phyloP scores from a whole-genome alignment of 2,888 invertebrate species.

The Ligdia adustata region DNA sequence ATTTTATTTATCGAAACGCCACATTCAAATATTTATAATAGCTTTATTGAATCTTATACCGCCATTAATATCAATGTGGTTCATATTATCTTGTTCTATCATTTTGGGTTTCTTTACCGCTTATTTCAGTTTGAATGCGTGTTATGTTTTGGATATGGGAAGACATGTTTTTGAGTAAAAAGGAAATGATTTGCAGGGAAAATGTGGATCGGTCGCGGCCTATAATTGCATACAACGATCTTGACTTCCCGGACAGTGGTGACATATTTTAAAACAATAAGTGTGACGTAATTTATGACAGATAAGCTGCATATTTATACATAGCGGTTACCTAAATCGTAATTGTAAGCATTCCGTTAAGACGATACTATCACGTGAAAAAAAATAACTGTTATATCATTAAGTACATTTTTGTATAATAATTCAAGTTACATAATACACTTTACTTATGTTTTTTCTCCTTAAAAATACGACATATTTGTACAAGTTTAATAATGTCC shows the following conservation, averaged over 20 bases:
- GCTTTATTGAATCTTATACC: constrained; percentile 29
- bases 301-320: constrained; percentile 17
- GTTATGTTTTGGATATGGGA: constrained; percentile 16
- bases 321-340: constrained; percentile 23
- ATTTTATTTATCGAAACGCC: constrained; percentile 43
- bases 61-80: constrained; percentile 14
- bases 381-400: not conserved
- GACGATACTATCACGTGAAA: constrained; percentile 38
- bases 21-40: constrained; percentile 29
- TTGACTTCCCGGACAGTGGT: constrained; percentile 93
- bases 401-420: not conserved
- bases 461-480: too few relatives aligned
- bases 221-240: constrained; percentile 94
- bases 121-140: constrained; percentile 26
- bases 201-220: constrained; percentile 89
- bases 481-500: too few relatives aligned
- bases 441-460: too few relatives aligned
- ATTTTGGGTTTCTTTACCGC: constrained; percentile 14
- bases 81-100: constrained; percentile 30
- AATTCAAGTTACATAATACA: too few relatives aligned
- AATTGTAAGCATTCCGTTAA: constrained; percentile 48
- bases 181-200: constrained; percentile 84
- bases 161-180: constrained; percentile 54
- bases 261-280: constrained; percentile 86
- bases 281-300: constrained; percentile 40